Evolutionary conservation across 2,113 vertebrate species (phyloP).

Genomic region (Suncus etruscus): DNA sequence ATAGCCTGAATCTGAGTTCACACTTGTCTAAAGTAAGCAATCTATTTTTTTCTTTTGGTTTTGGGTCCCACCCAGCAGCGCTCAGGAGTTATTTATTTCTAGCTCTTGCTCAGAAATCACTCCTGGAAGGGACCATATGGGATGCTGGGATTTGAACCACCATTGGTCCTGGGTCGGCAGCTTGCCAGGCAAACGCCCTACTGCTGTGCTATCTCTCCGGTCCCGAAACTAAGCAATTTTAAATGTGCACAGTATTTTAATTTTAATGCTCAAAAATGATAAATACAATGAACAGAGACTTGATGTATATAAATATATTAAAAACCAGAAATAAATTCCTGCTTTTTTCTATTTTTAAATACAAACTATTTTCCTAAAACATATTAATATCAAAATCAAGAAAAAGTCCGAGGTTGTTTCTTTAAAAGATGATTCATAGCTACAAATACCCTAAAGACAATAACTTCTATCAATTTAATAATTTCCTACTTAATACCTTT

Average conservation of each 20-base stretch:
- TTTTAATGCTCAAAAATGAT: background rate
- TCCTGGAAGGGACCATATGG: too few species aligned
- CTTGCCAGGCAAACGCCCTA: too few species aligned
- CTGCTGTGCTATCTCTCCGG: too few species aligned
- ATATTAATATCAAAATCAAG: background rate
- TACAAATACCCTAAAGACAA: background rate
- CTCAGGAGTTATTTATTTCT: too few species aligned
- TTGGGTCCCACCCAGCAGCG: too few species aligned
- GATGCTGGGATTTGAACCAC: too few species aligned
- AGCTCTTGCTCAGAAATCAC: too few species aligned
- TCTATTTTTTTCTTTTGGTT: background rate
- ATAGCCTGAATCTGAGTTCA: conserved; percentile 35
- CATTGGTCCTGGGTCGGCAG: too few species aligned
- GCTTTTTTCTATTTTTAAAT: too few species aligned
- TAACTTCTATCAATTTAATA: too few species aligned
- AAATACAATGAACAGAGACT: background rate
- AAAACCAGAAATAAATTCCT: background rate
- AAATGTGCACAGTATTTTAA: background rate
- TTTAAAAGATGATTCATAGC: conserved; percentile 22
- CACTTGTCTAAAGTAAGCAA: conserved; percentile 17
- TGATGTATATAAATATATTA: conserved; percentile 41
- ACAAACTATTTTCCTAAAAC: conserved; percentile 50
- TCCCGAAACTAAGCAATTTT: background rate
- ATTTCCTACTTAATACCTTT: too few species aligned
- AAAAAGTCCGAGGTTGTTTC: conserved; percentile 6